These are phyloP conservation scores for Bagarius yarrelli DNA, from an alignment of 2,113 vertebrate species.

Conservation along the genomic window DNA sequence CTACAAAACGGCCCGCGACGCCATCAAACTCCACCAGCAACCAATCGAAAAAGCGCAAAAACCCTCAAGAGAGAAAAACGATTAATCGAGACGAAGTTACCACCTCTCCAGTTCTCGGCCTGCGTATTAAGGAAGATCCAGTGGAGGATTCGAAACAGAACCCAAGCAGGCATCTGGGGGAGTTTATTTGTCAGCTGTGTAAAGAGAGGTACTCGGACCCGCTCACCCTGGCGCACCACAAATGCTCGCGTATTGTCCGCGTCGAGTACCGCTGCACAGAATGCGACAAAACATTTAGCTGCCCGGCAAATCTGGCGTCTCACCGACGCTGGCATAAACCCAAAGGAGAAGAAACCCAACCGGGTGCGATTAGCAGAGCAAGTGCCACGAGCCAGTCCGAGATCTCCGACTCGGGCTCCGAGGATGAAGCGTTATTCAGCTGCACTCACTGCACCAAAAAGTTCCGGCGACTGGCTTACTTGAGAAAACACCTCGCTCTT, in stretches of 20 bases:
- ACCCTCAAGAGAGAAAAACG: conserved; percentile 29
- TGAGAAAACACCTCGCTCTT: conserved; percentile 60
- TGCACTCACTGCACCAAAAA: conserved; percentile 59
- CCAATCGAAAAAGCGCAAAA: conserved; percentile 51
- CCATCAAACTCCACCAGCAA: conserved; percentile 32
- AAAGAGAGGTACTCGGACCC: conserved; percentile 59
- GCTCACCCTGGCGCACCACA: conserved; percentile 60
- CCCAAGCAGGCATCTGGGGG: conserved; percentile 45
- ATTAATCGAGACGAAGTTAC: conserved; percentile 46
- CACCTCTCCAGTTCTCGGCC: conserved; percentile 55
- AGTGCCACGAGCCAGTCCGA: conserved; percentile 20
- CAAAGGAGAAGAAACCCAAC: conserved; percentile 29
- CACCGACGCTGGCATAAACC: conserved; percentile 67
- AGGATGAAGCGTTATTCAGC: conserved; percentile 49
- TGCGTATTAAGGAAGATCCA: conserved; percentile 54
- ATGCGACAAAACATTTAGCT: conserved; percentile 64
- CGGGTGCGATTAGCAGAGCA: not conserved
- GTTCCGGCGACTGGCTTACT: conserved; percentile 58
- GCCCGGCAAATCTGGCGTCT: conserved; percentile 64
- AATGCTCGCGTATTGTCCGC: conserved; percentile 61
- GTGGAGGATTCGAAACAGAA: conserved; percentile 35
- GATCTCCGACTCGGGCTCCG: conserved; percentile 31
- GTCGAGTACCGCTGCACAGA: conserved; percentile 64
- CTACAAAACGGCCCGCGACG: conserved; percentile 38
- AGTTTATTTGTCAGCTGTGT: conserved; percentile 65